phyloP scores from a whole-genome alignment of 1,140 invertebrate species.

The Anadara kagoshimensis region DNA sequence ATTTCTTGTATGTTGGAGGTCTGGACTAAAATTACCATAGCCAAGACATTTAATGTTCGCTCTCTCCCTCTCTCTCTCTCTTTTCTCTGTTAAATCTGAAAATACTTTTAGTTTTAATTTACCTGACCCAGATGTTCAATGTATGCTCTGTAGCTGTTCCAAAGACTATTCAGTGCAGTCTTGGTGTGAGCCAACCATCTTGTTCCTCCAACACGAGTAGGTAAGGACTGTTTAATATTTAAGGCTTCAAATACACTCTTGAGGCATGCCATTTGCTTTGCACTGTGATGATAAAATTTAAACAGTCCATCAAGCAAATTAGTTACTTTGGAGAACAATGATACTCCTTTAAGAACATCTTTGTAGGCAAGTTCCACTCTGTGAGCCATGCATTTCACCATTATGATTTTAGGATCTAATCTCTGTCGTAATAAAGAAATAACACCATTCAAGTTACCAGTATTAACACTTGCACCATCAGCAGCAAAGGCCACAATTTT shows the following conservation, averaged over 20 bases:
- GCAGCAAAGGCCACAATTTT: conserved; percentile 11
- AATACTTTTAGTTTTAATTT: background rate
- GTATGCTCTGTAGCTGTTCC: conserved; percentile 7
- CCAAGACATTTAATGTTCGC: too few relatives aligned
- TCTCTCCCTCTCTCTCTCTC: too few relatives aligned
- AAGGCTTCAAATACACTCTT: conserved; percentile 1
- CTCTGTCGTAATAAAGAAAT: background rate
- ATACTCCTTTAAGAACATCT: conserved; percentile 8
- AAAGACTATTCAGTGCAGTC: conserved; percentile 3
- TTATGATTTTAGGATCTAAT: background rate
- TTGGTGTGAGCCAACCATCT: conserved; percentile 4
- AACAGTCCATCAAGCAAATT: conserved; percentile 10
- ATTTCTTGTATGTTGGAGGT: too few relatives aligned
- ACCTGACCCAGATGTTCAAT: conserved; percentile 7
- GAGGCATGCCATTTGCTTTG: background rate
- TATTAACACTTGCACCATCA: conserved; percentile 21
- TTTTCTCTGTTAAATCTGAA: background rate
- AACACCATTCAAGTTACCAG: conserved; percentile 1
- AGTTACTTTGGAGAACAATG: conserved; percentile 5
- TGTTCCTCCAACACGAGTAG: conserved; percentile 13
- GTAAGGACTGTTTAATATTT: background rate
- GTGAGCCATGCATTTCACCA: conserved; percentile 11
- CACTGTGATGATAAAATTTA: conserved; percentile 22
- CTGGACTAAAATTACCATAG: too few relatives aligned
- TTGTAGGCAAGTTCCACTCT: conserved; percentile 18